Evolutionary conservation across 2,113 vertebrate species (phyloP), one percentile per base, ranked within the genome.

Genomic region (Climacteris rufus): DNA sequence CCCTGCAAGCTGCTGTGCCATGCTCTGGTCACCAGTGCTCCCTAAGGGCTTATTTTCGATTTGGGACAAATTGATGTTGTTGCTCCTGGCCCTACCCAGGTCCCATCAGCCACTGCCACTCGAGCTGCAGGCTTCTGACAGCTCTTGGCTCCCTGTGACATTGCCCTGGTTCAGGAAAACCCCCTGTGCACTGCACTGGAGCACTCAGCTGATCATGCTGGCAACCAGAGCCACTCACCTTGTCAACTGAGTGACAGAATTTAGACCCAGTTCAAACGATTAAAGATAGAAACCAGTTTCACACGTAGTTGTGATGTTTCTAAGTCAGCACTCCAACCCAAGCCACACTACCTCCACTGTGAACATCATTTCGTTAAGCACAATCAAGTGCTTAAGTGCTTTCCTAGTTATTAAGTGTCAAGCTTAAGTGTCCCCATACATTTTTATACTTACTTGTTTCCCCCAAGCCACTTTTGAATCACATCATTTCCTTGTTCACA

Each of bases 301-400:
- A 45, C 25, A 88, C 15, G 28, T 11, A 89, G 3, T 17, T 49
- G 24, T 28, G 49, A 42, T 9, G 13, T 11, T 56, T 70, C 25
- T 27, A 19, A 74, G 61, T n/a, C 9, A 12, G 30, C 13, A 45
- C 27, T 54, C 13, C 72, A 63, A 44, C 7, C 30, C 66, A 82
- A 83, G 35, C 10, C 50, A 83, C 23, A 7, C 35, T 16, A 72
- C 23, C 22, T 53, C 20, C 68, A 33, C 42, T 69, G 75, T 6
- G 74, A 65, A 45, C 1, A 14, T 31, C 12, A 30, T 15, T 21
- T 64, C 3, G 40, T 13, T 28, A 59, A 54, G 10, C 0, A 0
- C 22, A 57, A 91, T 39, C 16, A 79, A 53, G 21, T 44, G 22
- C 7, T 83, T 69, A 79, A 53, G 21, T 44, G 22, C 7, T 83